These are phyloP conservation scores for Cetonia aurata DNA, from an alignment of 2,888 invertebrate species.

Conservation along the genomic window DNA sequence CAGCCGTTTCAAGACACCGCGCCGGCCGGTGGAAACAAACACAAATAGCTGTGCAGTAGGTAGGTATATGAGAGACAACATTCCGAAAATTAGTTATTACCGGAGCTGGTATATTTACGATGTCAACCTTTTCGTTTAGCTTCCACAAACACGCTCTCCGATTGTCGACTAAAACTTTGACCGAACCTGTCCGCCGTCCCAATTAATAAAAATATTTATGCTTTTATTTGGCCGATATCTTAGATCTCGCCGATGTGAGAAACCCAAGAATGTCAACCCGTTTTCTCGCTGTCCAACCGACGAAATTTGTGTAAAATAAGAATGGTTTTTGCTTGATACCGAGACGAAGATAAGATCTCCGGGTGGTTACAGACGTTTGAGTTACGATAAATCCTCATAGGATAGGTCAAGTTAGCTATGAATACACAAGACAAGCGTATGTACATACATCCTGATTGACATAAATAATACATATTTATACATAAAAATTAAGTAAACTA, in stretches of 20 bases:
- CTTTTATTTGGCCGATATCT: slow-evolving; percentile 39
- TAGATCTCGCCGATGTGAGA: slow-evolving; percentile 38
- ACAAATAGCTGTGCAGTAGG: not conserved
- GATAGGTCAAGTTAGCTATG: slow-evolving; percentile 14
- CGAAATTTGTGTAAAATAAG: slow-evolving; percentile 23
- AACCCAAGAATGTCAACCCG: slow-evolving; percentile 29
- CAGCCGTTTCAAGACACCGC: slow-evolving; percentile 16
- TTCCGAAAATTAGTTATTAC: slow-evolving; percentile 41
- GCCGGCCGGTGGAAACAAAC: not conserved
- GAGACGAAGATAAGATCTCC: not conserved
- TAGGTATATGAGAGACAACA: slow-evolving; percentile 18
- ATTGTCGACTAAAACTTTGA: slow-evolving; percentile 29
- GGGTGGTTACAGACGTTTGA: not conserved
- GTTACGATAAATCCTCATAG: not conserved
- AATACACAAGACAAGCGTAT: no score
- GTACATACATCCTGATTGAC: no score
- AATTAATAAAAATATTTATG: slow-evolving; percentile 44
- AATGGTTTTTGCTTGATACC: slow-evolving; percentile 9
- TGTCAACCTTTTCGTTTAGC: slow-evolving; percentile 36
- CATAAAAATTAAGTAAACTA: no score
- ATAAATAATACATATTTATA: no score
- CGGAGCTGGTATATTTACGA: slow-evolving; percentile 31
- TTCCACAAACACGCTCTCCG: slow-evolving; percentile 18
- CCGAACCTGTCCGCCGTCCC: slow-evolving; percentile 24
- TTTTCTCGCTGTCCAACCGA: slow-evolving; percentile 10